Evolutionary conservation across 2,113 vertebrate genomes (phyloP).

Genomic region (Piprites chloris): DNA sequence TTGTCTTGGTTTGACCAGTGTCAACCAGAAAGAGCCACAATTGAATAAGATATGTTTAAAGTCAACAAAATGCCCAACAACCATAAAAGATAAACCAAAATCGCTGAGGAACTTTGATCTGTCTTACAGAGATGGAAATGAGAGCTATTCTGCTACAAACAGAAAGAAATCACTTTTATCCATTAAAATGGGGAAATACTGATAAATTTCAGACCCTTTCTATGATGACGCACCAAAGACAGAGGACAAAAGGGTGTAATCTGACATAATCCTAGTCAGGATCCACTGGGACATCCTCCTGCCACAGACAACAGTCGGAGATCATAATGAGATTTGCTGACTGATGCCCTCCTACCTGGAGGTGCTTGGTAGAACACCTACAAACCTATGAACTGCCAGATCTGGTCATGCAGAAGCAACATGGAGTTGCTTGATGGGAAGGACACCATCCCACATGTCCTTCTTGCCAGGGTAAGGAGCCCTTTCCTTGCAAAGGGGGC

Average conservation of each 20-base stretch:
- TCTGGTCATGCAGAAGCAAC: background rate
- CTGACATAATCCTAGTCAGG: background rate
- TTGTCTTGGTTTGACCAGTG: background rate
- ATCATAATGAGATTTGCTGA: background rate
- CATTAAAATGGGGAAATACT: background rate
- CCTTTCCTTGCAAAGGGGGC: background rate
- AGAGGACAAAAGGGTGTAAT: background rate
- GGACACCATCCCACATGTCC: background rate
- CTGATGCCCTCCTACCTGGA: background rate
- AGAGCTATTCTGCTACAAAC: background rate
- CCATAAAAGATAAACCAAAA: background rate
- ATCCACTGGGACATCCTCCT: background rate
- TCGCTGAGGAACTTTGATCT: background rate
- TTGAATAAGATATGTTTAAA: background rate
- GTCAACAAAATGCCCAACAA: background rate
- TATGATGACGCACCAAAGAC: accelerated
- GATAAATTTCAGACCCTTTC: background rate
- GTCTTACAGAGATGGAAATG: background rate
- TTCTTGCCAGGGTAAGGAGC: background rate
- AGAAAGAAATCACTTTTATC: background rate
- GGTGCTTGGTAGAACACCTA: background rate
- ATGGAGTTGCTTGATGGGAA: background rate
- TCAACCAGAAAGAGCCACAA: background rate
- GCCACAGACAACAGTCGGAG: background rate
- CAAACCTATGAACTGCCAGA: background rate